These are phyloP conservation scores for Lamellibrachia satsuma DNA, from an alignment of 2,888 invertebrate species.

Conservation along the genomic window DNA sequence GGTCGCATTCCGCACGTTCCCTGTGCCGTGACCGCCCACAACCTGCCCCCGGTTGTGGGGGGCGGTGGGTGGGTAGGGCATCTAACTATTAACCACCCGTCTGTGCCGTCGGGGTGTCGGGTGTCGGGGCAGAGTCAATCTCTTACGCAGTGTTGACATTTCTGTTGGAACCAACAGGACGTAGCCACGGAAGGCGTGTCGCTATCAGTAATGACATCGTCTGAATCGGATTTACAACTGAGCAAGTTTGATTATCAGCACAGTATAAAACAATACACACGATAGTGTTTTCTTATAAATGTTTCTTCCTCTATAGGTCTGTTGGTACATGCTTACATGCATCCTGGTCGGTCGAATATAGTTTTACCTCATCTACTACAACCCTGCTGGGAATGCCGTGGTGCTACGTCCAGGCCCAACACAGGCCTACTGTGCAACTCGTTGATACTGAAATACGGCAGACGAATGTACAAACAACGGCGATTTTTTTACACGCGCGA, in stretches of 20 bases:
- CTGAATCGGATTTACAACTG: not conserved
- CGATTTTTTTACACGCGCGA: not conserved
- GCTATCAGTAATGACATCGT: not conserved
- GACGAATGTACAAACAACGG: not conserved
- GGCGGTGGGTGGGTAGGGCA: not conserved
- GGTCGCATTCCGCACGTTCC: not conserved
- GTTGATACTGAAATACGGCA: not conserved
- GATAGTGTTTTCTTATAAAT: not conserved
- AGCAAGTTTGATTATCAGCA: too few relatives aligned
- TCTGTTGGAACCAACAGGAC: not conserved
- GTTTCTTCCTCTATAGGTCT: not conserved
- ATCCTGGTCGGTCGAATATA: not conserved
- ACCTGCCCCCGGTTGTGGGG: not conserved
- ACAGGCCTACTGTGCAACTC: not conserved
- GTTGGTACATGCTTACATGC: not conserved
- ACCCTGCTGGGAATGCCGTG: not conserved
- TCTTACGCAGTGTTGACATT: not conserved
- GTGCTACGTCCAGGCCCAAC: not conserved
- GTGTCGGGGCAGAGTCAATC: not conserved
- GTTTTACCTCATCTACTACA: not conserved
- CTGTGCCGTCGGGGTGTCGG: not conserved
- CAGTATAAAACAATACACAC: not conserved
- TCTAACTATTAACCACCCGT: not conserved
- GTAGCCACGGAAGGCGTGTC: not conserved
- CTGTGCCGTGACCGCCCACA: not conserved